Evolutionary conservation across 2,888 invertebrate species (phyloP), one percentile per base, ranked within the genome.

Genomic region (Autographa pulchrina): DNA sequence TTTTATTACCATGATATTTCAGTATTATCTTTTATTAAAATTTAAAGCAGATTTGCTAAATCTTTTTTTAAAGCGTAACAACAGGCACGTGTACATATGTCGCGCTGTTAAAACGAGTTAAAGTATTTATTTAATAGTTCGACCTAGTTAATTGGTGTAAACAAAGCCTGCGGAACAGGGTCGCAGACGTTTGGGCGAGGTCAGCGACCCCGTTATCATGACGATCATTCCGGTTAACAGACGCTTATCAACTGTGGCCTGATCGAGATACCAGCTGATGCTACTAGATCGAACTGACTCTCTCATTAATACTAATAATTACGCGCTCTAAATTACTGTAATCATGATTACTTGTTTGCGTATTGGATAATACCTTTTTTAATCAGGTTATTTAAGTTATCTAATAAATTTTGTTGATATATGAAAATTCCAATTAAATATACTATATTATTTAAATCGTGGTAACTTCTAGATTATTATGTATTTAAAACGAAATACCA

Each of bases 161-260:
- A 90, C 90, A 92, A 90, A 91, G 90, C 86, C 85, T 83, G 81
- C 84, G 75, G 80, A 93, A 92, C 91, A 92, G 90, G 92, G 93
- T 88, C 93, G 89, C 90, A 92, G 92, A 92, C 92, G 90, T 89
- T 90, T 90, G 78, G 88, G 78, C 88, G 92, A 93, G 94, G 95
- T 95, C 91, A 93, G 88, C 90, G 95, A 94, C 94, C 94, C 88
- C 86, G 75, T 85, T 91, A 92, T 91, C 90, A 88, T 72, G 80
- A 77, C 90, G 85, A 92, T 91, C 89, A 93, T 90, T 92, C 92
- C 92, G 92, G 91, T 92, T 92, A 88, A 75, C 67, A 38, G 9
- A 38, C 43, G 87, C 88, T 90, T 93, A 92, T 92, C 92, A 88
- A 68, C 78, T 69, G 68, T 64, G 48, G 60, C 65, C 70, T 62